These are phyloP conservation scores for Spatulosminthurus flaviceps DNA, from an alignment of 2,888 invertebrate species.

Conservation along the genomic window DNA sequence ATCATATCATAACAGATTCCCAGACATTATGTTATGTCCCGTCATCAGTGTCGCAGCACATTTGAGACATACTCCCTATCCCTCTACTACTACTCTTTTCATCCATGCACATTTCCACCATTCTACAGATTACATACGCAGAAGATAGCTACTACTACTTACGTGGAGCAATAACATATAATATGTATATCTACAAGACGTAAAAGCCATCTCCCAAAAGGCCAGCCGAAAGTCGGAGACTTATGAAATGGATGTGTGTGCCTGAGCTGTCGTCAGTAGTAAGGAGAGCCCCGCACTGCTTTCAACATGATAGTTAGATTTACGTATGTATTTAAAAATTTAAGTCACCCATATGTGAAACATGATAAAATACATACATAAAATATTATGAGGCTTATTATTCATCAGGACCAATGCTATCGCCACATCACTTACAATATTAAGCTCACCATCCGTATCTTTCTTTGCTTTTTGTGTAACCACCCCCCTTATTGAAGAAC, in stretches of 20 bases:
- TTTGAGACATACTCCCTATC: background rate
- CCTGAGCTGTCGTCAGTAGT: background rate
- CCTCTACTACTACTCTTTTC: background rate
- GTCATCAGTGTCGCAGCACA: conserved; percentile 25
- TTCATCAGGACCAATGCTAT: conserved; percentile 41
- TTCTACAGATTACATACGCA: background rate
- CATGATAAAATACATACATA: too few relatives aligned
- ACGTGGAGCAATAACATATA: background rate
- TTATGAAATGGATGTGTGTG: background rate
- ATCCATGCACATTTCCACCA: background rate
- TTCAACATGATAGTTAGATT: background rate
- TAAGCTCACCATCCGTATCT: conserved; percentile 30
- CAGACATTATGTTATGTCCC: conserved; percentile 15
- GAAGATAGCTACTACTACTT: background rate
- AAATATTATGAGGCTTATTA: background rate
- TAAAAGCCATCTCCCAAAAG: background rate
- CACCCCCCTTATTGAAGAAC: conserved; percentile 11
- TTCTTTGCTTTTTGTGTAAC: background rate
- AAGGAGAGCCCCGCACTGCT: background rate
- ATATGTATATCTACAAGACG: background rate
- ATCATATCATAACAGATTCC: conserved; percentile 55
- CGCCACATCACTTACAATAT: conserved; percentile 28
- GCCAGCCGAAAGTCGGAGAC: background rate
- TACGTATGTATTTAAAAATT: background rate
- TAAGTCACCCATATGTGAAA: too few relatives aligned